Percentiles rank a stretch among this genome's conserved stretches.
phyloP scores from a whole-genome alignment of 2,888 invertebrate genomes.

The Athalia cordata region DNA sequence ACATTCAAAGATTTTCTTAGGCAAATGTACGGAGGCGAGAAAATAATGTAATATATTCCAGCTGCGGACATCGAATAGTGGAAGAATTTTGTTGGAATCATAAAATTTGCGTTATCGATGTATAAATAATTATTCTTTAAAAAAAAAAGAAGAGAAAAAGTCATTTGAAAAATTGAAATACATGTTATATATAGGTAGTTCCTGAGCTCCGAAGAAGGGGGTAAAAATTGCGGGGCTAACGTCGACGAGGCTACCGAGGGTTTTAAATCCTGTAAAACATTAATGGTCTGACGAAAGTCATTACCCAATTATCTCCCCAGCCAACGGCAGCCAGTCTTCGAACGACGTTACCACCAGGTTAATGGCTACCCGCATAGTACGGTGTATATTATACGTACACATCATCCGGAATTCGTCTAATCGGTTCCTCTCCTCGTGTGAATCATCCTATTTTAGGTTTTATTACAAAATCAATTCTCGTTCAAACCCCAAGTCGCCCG shows the following conservation, averaged over 20 bases:
- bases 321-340: background rate
- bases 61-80: too few species aligned
- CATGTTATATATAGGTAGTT: too few species aligned
- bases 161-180: too few species aligned
- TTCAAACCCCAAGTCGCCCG: background rate
- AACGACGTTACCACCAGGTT: constrained; percentile 26
- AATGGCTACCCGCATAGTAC: constrained; percentile 43
- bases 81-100: too few species aligned
- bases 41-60: background rate
- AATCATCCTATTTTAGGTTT: constrained; percentile 30
- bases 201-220: background rate
- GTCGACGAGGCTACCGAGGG: background rate
- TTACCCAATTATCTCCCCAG: constrained; percentile 41
- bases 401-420: constrained; percentile 36
- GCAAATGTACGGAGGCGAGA: constrained; percentile 12
- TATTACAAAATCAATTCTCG: constrained; percentile 30
- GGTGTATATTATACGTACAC: constrained; percentile 1
- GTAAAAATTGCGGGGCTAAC: background rate
- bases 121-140: too few species aligned
- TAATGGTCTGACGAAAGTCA: constrained; percentile 38
- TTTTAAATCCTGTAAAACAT: constrained; percentile 22
- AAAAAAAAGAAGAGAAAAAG: too few species aligned
- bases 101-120: too few species aligned
- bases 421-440: constrained; percentile 30
- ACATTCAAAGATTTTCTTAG: constrained; percentile 12